Evolutionary conservation across 2,888 invertebrate species (phyloP).

Genomic region (Habroteleia sp.): DNA sequence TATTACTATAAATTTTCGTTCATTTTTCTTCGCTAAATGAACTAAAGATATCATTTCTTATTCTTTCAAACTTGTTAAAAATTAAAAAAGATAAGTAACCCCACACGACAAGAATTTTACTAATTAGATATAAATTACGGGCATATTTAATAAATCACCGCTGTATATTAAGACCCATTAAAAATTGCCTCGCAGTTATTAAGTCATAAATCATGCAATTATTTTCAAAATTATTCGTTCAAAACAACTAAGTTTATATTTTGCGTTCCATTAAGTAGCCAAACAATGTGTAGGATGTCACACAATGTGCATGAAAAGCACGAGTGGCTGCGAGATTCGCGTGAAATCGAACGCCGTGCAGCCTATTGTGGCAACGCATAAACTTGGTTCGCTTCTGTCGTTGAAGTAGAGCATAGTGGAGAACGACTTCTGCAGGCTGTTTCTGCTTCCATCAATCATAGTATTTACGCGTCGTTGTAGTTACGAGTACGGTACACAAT

Average conservation of each 20-base stretch:
- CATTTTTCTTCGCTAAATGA: too few species aligned
- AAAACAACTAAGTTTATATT: slow-evolving; percentile 22
- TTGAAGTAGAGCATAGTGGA: slow-evolving; percentile 40
- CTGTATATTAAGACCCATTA: background rate
- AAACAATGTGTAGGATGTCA: slow-evolving; percentile 39
- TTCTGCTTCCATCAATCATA: slow-evolving; percentile 72
- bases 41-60: too few species aligned
- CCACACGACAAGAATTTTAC: background rate
- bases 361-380: slow-evolving; percentile 47
- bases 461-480: slow-evolving; percentile 70
- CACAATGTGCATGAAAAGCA: slow-evolving; percentile 44
- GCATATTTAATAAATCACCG: background rate
- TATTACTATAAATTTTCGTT: too few species aligned
- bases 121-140: slow-evolving; percentile 1
- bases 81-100: background rate
- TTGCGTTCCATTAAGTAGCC: slow-evolving; percentile 48
- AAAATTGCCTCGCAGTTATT: slow-evolving; percentile 8
- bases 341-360: slow-evolving; percentile 49
- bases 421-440: slow-evolving; percentile 69
- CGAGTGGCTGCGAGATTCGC: slow-evolving; percentile 38
- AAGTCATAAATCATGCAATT: slow-evolving; percentile 14
- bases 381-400: slow-evolving; percentile 34
- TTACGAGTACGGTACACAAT: slow-evolving; percentile 64
- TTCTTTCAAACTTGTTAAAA: background rate
- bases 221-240: slow-evolving; percentile 2